Evolutionary conservation across 1,140 invertebrate species (phyloP), one percentile per base, ranked within the genome.

Genomic region (Drosophila kurseongensis): DNA sequence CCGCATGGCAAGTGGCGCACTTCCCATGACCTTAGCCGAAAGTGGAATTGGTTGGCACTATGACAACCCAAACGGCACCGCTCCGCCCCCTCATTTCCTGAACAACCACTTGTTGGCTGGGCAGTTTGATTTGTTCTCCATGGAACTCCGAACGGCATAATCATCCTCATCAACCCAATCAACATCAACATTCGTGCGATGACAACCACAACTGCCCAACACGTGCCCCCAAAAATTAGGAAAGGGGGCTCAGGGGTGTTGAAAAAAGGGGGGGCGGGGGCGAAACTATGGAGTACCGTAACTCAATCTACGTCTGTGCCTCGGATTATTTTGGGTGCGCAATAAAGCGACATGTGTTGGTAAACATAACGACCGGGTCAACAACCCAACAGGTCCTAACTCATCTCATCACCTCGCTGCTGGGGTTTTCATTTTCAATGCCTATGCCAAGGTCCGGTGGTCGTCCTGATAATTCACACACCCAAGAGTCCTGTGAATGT

Each of bases 11-110:
- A 62, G 75, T 45, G 65, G 40, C 44, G 45, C 75, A 78, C 84
- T 86, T 86, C 83, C 83, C 83, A 86, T 88, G 83, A 88, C 83
- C 83, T 86, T 83, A 88, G 67, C 52, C 71, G 71, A 73, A 88
- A 78, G 61, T 80, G 63, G 82, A 86, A 86, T 80, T 77, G 68
- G 58, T 69, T 48, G 63, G 41, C 47, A 60, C 72, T 67, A 88
- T 79, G 75, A 56, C 83, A 79, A 86, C 83, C 65, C 71, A 72
- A 45, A 52, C 36, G 62, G 10, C 47, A 18, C 35, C 35, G n/a
- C 1, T 23, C 7, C 10, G 18, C 18, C 36, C 32, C 40, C 36
- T 48, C 23, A 41, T 57, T 62, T 72, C 69, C 71, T n/a, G 38
- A 55, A 68, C 57, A 62, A 61, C 57, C 67, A 78, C 59, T 79